Conservation (phyloP, 2,113 vertebrate genomes). For the Rhea pennata region DNA sequence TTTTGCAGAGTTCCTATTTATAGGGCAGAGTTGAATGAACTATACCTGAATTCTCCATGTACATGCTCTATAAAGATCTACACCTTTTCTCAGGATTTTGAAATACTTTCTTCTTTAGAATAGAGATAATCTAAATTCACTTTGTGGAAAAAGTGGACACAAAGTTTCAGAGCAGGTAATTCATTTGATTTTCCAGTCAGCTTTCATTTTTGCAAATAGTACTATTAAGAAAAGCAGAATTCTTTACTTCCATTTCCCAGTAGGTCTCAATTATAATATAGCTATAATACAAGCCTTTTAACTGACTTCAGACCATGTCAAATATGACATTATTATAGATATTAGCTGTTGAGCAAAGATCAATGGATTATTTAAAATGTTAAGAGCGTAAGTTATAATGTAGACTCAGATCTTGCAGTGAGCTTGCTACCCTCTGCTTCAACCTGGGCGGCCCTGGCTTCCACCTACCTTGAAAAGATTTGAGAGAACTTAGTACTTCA, state of each 20-base stretch:
- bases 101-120: background rate
- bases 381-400: conserved; percentile 1
- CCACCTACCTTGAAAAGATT: background rate
- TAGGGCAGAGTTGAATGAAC: background rate
- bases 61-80: background rate
- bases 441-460: background rate
- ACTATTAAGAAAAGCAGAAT: conserved; percentile 24
- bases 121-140: conserved; percentile 32
- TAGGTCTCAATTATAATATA: conserved; percentile 44
- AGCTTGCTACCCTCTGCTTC: background rate
- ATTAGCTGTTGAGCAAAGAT: conserved; percentile 19
- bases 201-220: conserved; percentile 36
- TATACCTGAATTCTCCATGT: background rate
- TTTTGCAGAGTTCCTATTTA: background rate
- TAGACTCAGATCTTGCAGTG: background rate
- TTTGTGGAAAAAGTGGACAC: background rate
- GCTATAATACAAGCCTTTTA: background rate
- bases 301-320: conserved; percentile 11
- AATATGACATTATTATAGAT: conserved; percentile 24
- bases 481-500: background rate
- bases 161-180: background rate
- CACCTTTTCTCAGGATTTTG: background rate
- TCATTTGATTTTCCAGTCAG: conserved; percentile 32
- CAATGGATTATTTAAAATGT: conserved; percentile 48
- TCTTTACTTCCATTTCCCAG: background rate